Evolutionary conservation across 2,113 vertebrate genomes (phyloP).

Genomic region (Apteryx mantelli): DNA sequence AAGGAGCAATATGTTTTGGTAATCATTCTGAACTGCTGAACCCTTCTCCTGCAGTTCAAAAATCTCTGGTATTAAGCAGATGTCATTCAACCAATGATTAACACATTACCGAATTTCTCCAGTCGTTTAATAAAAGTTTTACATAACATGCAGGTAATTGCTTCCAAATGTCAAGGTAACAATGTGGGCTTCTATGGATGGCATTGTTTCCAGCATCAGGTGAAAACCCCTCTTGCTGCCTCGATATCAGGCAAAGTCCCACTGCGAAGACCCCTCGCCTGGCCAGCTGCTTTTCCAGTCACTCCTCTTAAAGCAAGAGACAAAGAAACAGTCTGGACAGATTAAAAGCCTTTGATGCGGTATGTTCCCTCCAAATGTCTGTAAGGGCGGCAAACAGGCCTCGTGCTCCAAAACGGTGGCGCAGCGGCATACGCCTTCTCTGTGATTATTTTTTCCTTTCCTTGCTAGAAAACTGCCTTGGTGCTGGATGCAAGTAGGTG

Average conservation of each 20-base stretch:
- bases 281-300: not conserved
- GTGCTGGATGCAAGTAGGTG: not conserved
- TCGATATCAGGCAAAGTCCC: not conserved
- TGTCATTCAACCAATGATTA: slow-evolving; percentile 69
- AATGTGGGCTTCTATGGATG: slow-evolving; percentile 30
- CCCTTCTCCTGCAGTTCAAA: slow-evolving; percentile 21
- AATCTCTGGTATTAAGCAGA: slow-evolving; percentile 34
- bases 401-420: not conserved
- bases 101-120: slow-evolving; percentile 69
- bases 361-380: not conserved
- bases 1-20: slow-evolving; percentile 73
- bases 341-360: not conserved
- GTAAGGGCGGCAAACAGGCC: not conserved
- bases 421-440: not conserved
- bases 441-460: not conserved
- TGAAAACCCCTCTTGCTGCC: not conserved
- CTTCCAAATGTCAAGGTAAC: slow-evolving; percentile 72
- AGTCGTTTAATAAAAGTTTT: slow-evolving; percentile 50
- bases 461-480: not conserved
- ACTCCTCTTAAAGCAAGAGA: not conserved
- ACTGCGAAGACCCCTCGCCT: accelerated
- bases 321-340: not conserved
- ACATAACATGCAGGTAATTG: slow-evolving; percentile 67
- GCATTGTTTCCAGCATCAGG: slow-evolving; percentile 32
- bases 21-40: slow-evolving; percentile 57